A percentile compares a stretch with the other conserved stretches of the same genome.
Conservation (phyloP, 1,140 invertebrate genomes). For the Phymastichus coffea region DNA sequence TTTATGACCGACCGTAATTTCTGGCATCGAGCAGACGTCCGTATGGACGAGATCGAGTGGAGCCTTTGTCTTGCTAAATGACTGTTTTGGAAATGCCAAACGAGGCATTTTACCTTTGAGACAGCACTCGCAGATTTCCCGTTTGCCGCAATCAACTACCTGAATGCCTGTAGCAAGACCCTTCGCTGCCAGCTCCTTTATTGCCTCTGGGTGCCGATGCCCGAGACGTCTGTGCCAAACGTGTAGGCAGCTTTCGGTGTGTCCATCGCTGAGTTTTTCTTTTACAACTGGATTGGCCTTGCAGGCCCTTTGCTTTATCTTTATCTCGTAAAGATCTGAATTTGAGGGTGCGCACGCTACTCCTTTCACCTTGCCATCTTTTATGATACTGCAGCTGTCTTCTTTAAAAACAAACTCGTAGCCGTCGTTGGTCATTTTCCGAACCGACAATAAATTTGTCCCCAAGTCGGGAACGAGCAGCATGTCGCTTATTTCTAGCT, state of each 20-base stretch:
- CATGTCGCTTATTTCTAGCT: background rate
- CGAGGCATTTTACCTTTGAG: constrained; percentile 1
- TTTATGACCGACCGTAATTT: background rate
- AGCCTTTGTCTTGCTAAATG: background rate
- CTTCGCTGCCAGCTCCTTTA: no score
- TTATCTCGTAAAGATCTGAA: constrained; percentile 1
- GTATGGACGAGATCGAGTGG: background rate
- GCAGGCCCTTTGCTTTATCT: background rate
- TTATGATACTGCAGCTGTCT: constrained; percentile 2
- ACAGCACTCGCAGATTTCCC: background rate
- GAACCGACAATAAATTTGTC: no score
- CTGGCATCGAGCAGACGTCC: no score
- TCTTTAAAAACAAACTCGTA: background rate
- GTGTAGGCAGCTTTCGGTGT: background rate
- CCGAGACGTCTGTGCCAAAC: no score
- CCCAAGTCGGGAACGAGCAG: no score
- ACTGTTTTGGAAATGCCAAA: background rate
- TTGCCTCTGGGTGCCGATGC: background rate
- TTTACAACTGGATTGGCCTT: background rate
- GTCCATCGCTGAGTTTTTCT: background rate
- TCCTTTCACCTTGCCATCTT: background rate
- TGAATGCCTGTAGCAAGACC: background rate
- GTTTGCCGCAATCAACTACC: background rate
- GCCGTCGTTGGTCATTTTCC: constrained; percentile 3
- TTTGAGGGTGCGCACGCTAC: background rate